A percentile compares a stretch with the other conserved stretches of the same genome.
Evolutionary conservation across 2,113 vertebrate species (phyloP).

Genomic region (Python bivittatus): DNA sequence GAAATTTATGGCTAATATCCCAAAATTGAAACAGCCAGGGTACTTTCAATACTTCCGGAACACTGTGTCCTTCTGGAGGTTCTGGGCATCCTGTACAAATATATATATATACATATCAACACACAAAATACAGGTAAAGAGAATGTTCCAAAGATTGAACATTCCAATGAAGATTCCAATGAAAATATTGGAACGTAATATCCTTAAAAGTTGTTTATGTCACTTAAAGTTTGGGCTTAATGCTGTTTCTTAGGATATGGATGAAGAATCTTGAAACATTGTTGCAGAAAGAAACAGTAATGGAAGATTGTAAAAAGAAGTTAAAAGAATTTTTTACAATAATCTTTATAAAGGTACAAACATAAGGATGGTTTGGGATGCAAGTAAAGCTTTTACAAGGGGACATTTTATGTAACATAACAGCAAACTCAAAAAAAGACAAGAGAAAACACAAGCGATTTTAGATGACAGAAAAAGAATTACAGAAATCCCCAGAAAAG

Average conservation of each 20-base stretch:
- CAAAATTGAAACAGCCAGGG: background rate
- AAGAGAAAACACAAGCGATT: no score
- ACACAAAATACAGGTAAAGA: background rate
- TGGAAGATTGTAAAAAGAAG: background rate
- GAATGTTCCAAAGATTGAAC: background rate
- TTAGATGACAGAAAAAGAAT: no score
- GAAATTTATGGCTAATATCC: background rate
- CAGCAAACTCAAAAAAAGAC: no score
- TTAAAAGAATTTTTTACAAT: background rate
- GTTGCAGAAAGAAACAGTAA: background rate
- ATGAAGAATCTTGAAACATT: background rate
- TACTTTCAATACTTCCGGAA: fast-evolving
- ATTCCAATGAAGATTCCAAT: background rate
- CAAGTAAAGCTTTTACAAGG: no score
- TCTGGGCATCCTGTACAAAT: background rate
- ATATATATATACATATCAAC: background rate
- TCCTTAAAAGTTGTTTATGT: no score
- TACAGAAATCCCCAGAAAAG: no score
- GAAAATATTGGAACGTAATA: background rate
- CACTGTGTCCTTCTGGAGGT: background rate
- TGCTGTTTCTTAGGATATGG: background rate
- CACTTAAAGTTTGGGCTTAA: no score
- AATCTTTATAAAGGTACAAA: no score
- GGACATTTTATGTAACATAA: no score
- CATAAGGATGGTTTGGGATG: no score